phyloP scores from a whole-genome alignment of 2,888 invertebrate genomes.

The Anticlea derivata region DNA sequence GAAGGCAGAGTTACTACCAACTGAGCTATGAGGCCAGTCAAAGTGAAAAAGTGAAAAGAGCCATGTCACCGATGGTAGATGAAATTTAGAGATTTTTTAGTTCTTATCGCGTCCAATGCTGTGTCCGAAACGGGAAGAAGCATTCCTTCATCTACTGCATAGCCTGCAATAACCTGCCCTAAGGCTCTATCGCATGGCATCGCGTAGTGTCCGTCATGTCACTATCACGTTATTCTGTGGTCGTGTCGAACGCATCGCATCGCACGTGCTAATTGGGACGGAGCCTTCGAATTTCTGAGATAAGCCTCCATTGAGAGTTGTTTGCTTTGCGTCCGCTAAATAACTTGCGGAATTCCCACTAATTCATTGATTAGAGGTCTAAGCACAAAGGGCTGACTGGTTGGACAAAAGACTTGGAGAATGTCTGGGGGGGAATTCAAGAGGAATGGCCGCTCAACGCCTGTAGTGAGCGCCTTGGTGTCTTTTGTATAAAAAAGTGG shows the following conservation, averaged over 20 bases:
- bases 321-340: slow-evolving; percentile 29
- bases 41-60: too few species aligned
- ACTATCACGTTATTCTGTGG: slow-evolving; percentile 18
- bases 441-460: too few species aligned
- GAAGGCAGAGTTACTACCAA: too few species aligned
- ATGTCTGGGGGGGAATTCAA: not conserved
- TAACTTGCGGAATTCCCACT: slow-evolving; percentile 28
- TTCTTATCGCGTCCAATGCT: slow-evolving; percentile 10
- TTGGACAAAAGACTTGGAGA: not conserved
- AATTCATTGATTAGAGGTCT: slow-evolving; percentile 23
- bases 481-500: slow-evolving; percentile 4
- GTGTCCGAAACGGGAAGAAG: slow-evolving; percentile 6
- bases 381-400: not conserved
- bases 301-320: slow-evolving; percentile 29
- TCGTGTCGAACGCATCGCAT: slow-evolving; percentile 46
- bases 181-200: slow-evolving; percentile 30
- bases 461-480: slow-evolving; percentile 8
- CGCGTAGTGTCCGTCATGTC: slow-evolving; percentile 54
- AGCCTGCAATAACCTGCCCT: slow-evolving; percentile 10
- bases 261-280: slow-evolving; percentile 61
- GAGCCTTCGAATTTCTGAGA: slow-evolving; percentile 42
- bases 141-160: slow-evolving; percentile 7
- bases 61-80: too few species aligned
- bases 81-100: too few species aligned
- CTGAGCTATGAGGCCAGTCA: too few species aligned